Percentiles rank a stretch among this genome's conserved stretches.
phyloP scores from a whole-genome alignment of 2,888 invertebrate genomes.

The Pandemis corylana region DNA sequence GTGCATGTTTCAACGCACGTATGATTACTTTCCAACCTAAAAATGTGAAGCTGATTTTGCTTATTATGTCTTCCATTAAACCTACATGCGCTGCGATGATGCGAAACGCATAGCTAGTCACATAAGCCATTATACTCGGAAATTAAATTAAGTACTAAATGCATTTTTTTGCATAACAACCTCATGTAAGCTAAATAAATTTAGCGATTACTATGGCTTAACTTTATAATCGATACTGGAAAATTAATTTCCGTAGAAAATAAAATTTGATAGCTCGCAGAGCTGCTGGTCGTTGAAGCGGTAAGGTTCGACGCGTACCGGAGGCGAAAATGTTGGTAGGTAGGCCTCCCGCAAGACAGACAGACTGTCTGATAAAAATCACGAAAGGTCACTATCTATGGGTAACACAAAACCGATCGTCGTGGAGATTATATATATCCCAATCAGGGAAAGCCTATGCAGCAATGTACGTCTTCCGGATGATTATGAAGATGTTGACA shows the following conservation, averaged over 20 bases:
- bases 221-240: background rate
- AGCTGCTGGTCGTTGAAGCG: too few relatives aligned
- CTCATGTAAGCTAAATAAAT: background rate
- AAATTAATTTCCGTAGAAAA: background rate
- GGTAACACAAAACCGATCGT: too few relatives aligned
- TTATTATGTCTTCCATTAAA: conserved; percentile 5
- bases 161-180: background rate
- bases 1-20: too few relatives aligned
- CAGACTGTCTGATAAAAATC: too few relatives aligned
- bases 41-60: background rate
- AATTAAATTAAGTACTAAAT: conserved; percentile 6
- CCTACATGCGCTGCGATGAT: background rate
- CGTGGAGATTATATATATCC: too few relatives aligned
- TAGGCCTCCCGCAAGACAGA: too few relatives aligned
- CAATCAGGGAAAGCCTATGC: too few relatives aligned
- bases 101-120: conserved; percentile 25
- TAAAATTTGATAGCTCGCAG: background rate
- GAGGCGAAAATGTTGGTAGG: too few relatives aligned
- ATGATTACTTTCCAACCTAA: background rate
- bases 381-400: too few relatives aligned
- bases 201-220: background rate
- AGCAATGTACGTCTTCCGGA: too few relatives aligned
- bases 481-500: too few relatives aligned
- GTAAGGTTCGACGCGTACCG: too few relatives aligned
- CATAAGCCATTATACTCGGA: conserved; percentile 23